phyloP scores from a whole-genome alignment of 2,113 vertebrate genomes.

The Cyprinus carpio region DNA sequence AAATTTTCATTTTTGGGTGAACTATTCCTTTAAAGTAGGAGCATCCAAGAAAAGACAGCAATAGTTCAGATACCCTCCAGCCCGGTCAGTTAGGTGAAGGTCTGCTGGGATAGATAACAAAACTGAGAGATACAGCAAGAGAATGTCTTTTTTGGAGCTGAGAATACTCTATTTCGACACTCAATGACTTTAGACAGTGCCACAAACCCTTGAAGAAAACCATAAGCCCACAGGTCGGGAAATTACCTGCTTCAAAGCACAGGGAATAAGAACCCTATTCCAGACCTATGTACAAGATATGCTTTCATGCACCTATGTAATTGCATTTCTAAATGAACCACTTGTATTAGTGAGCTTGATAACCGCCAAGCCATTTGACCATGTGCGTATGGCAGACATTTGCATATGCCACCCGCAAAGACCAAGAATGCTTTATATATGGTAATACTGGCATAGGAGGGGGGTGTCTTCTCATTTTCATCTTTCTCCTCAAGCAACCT shows the following conservation, averaged over 20 bases:
- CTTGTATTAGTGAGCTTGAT: constrained; percentile 54
- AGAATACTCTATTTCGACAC: constrained; percentile 10
- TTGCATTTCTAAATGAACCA: constrained; percentile 72
- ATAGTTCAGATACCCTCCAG: constrained; percentile 15
- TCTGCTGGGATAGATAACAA: constrained; percentile 11
- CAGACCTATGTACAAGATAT: constrained; percentile 56
- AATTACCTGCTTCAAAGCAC: constrained; percentile 74
- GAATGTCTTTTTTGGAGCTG: constrained; percentile 5
- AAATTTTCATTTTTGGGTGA: background rate
- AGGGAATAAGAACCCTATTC: constrained; percentile 74
- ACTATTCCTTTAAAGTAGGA: background rate
- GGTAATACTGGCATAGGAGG: constrained; percentile 56
- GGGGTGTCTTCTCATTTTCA: background rate
- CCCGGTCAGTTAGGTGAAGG: constrained; percentile 18
- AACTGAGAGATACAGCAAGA: background rate
- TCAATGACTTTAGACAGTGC: constrained; percentile 28
- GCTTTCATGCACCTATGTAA: constrained; percentile 71
- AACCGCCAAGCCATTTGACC: constrained; percentile 32
- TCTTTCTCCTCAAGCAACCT: constrained; percentile 25
- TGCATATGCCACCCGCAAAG: constrained; percentile 60
- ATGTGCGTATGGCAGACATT: constrained; percentile 50
- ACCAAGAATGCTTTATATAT: constrained; percentile 63
- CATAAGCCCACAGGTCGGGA: constrained; percentile 71
- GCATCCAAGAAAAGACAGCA: background rate
- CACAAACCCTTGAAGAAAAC: constrained; percentile 60